Evolutionary conservation across 2,888 invertebrate species (phyloP), one percentile per base, ranked within the genome.

Genomic region (Xanthostigma xanthostigma): DNA sequence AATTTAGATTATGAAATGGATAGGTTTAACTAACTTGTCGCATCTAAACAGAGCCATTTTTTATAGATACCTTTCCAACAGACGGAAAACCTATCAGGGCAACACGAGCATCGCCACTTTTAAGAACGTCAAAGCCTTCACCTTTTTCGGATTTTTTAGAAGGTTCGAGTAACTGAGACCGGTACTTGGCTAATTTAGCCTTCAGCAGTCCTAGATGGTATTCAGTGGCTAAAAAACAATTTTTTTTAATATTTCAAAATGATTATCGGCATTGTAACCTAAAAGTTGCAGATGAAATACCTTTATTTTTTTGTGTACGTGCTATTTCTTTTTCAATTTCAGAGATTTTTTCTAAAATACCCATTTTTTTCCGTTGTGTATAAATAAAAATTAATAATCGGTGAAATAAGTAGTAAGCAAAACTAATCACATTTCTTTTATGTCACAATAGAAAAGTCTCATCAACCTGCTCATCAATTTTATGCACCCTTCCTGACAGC

Each of bases 321-420:
- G 93, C 89, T 55, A 98, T 98, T 81, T 98, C 98, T 63, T 84
- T 87, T 66, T 98, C 98, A 55, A 98, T 96, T 75, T 98, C 97
- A 6, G 92, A 84, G 68, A 98, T 98, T 77, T 95, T 97, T 62
- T 98, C 98, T 55, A 98, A 72, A 65, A 99, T 97, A 59, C 98
- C 98, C 98, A 99, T 98, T 50, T 56, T 62, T 33, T 10, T 10
- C 11, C 14, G 33, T 40, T 47, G 11, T 33, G 11, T 39, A 35
- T 35, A 17, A 40, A 40, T 12, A 43, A 48, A 34, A 10, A 34
- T 48, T 11, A 48, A 41, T 46, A 14, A 48, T 35, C 49, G 41
- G 40, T 10, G 13, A 39, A 39, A 39, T 9, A 14, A 39, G 14
- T 12, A 9, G 12, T 39, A 14, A 9, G 12, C n/a, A 14, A 39